These are phyloP conservation scores for Dorcus parallelipipedus DNA, from an alignment of 2,888 invertebrate genomes.

Conservation along the genomic window DNA sequence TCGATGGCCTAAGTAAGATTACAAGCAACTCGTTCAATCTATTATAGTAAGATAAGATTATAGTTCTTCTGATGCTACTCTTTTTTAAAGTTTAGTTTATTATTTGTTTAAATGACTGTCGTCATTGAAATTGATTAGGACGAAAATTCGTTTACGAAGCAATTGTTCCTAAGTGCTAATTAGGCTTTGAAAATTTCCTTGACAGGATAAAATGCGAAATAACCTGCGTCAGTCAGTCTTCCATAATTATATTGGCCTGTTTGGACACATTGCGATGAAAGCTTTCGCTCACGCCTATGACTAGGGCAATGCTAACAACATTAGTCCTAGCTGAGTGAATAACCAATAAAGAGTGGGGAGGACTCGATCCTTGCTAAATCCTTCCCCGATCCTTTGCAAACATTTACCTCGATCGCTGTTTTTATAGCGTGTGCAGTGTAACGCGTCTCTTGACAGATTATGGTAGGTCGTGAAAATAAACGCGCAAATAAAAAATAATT, in stretches of 20 bases:
- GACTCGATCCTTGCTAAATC: constrained; percentile 13
- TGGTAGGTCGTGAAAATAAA: too few species aligned
- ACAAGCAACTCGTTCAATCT: too few species aligned
- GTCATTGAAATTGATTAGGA: too few species aligned
- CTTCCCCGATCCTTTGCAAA: constrained; percentile 29
- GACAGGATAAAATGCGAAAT: background rate
- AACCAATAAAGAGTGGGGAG: constrained; percentile 36
- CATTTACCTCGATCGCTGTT: background rate
- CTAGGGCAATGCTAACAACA: constrained; percentile 44
- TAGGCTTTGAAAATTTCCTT: background rate
- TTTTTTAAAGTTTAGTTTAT: too few species aligned
- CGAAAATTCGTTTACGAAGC: too few species aligned
- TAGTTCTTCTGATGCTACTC: too few species aligned
- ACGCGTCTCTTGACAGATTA: too few species aligned
- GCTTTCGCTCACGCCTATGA: constrained; percentile 29
- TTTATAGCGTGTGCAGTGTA: constrained; percentile 1
- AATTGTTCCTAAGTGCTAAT: too few species aligned
- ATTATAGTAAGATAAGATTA: too few species aligned
- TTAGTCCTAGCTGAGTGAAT: constrained; percentile 45
- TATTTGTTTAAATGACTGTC: too few species aligned
- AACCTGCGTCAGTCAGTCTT: constrained; percentile 16
- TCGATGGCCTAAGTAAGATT: too few species aligned
- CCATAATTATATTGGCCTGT: constrained; percentile 20
- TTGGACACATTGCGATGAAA: constrained; percentile 15
- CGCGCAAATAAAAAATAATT: too few species aligned